Percentiles rank a stretch among this genome's conserved stretches.
These are phyloP conservation scores for Mirza zaza DNA, from an alignment of 2,113 vertebrate species.

Conservation along the genomic window DNA sequence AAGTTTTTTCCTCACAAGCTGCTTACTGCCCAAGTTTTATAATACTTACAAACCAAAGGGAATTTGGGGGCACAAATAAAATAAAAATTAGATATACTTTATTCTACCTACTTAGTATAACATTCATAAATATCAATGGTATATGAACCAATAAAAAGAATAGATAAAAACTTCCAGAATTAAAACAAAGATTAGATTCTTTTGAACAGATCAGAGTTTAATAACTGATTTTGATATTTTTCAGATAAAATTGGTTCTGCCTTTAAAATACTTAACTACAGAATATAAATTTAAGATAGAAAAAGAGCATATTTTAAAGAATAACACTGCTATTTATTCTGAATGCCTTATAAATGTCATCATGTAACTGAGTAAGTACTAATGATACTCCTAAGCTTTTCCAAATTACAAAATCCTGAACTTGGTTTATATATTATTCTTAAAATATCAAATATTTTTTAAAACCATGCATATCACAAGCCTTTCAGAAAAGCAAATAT, in stretches of 20 bases:
- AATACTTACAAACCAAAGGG: not conserved
- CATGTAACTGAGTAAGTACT: not conserved
- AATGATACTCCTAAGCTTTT: not conserved
- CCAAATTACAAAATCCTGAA: not conserved
- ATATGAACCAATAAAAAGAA: not conserved
- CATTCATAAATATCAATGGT: not conserved
- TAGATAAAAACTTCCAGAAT: not conserved
- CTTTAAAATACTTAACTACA: not conserved
- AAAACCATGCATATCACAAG: not conserved
- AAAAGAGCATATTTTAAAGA: constrained; percentile 16
- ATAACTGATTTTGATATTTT: constrained; percentile 7
- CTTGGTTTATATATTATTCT: not conserved
- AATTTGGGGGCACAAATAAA: not conserved
- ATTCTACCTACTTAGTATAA: not conserved
- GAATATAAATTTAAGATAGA: not conserved
- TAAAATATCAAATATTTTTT: not conserved
- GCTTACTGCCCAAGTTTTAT: not conserved
- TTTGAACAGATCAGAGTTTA: not conserved
- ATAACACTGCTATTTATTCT: not conserved
- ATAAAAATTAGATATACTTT: not conserved
- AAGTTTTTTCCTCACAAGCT: not conserved
- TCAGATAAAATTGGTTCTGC: constrained; percentile 26
- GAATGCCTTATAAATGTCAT: not conserved
- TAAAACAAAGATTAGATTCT: not conserved
- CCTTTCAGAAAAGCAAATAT: not conserved